Conservation (phyloP, 1,140 invertebrate species). For the Vanessa tameamea region DNA sequence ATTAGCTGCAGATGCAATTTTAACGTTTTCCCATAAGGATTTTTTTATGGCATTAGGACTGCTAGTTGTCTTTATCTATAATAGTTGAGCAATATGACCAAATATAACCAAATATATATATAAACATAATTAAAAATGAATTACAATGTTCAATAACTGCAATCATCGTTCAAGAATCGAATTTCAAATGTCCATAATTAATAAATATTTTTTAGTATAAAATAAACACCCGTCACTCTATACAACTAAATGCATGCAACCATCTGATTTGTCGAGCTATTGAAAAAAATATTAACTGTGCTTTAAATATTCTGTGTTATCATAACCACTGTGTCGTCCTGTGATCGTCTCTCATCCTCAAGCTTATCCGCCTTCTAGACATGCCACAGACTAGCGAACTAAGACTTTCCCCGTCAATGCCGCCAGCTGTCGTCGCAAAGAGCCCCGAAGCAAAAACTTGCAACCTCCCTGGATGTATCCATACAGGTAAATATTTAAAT, state of each 20-base stretch:
- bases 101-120: no score
- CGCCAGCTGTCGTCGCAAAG: conserved; percentile 58
- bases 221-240: not conserved
- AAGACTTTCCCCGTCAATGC: conserved; percentile 56
- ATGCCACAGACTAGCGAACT: conserved; percentile 73
- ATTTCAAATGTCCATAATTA: no score
- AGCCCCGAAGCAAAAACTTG: conserved; percentile 75
- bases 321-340: conserved; percentile 14
- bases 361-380: conserved; percentile 53
- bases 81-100: no score
- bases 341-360: conserved; percentile 15
- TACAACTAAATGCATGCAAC: not conserved
- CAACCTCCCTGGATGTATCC: conserved; percentile 84
- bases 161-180: no score
- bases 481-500: conserved; percentile 79
- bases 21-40: no score
- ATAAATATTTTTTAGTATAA: not conserved
- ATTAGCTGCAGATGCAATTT: no score
- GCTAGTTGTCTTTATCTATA: no score
- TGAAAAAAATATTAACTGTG: not conserved
- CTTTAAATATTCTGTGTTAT: conserved; percentile 12
- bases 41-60: no score
- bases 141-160: no score
- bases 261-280: not conserved
- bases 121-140: no score